Percentiles rank a stretch among this genome's conserved stretches.
Conservation (phyloP, 1,140 invertebrate genomes). For the Euwallacea fornicatus region DNA sequence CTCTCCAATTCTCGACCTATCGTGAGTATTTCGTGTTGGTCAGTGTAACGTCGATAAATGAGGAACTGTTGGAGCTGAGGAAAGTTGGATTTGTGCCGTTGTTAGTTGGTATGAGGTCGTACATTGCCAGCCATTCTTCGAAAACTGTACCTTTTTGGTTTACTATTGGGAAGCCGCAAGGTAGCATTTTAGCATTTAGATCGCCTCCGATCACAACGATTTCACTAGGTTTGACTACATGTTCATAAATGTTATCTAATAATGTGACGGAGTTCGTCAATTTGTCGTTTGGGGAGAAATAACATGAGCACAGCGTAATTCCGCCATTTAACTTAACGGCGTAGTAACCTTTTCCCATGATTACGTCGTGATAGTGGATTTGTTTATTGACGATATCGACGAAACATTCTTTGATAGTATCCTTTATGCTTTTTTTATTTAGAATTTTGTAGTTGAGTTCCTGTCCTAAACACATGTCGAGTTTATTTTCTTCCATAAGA, state of each 20-base stretch:
- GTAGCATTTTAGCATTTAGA: background rate
- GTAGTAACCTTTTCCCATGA: too few relatives aligned
- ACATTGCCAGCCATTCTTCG: background rate
- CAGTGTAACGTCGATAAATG: background rate
- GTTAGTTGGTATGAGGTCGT: background rate
- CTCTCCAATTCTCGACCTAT: background rate
- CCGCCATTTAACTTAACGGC: too few relatives aligned
- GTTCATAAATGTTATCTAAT: background rate
- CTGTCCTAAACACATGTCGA: too few relatives aligned
- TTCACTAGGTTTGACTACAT: background rate
- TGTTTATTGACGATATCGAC: too few relatives aligned
- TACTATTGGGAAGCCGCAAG: background rate
- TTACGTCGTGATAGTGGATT: too few relatives aligned
- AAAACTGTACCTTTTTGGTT: background rate
- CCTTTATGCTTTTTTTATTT: too few relatives aligned
- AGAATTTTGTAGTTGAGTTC: too few relatives aligned
- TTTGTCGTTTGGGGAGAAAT: background rate
- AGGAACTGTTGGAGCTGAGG: background rate
- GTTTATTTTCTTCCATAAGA: too few relatives aligned
- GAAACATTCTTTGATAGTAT: too few relatives aligned
- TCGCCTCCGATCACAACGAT: background rate
- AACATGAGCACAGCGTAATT: background rate
- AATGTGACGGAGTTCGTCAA: background rate
- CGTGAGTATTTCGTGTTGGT: background rate
- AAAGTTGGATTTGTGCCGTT: background rate